Conservation (phyloP, 2,888 invertebrate species). For the Sympetrum striolatum region DNA sequence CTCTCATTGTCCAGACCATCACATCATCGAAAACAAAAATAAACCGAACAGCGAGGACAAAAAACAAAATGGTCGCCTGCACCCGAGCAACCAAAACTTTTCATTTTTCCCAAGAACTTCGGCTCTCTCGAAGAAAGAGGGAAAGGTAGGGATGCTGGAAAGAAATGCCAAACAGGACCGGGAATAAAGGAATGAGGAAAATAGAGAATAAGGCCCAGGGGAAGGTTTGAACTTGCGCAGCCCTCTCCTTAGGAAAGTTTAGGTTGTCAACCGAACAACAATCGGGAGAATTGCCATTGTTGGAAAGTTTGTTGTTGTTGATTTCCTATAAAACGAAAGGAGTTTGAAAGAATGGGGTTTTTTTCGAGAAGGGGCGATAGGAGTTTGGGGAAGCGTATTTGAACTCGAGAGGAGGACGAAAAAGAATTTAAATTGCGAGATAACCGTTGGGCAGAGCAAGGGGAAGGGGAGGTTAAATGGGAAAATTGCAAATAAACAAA, state of each 20-base stretch:
- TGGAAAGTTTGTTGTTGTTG: conserved; percentile 31
- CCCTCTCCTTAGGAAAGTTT: neutral
- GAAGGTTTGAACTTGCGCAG: neutral
- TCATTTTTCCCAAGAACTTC: neutral
- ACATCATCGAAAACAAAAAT: neutral
- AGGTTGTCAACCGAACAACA: conserved; percentile 9
- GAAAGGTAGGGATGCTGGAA: neutral
- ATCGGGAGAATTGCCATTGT: conserved; percentile 33
- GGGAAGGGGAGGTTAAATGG: neutral
- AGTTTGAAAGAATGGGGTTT: conserved; percentile 5
- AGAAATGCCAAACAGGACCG: neutral
- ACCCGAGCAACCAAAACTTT: neutral
- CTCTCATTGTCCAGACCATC: neutral
- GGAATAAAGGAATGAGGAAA: neutral
- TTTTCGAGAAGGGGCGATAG: neutral
- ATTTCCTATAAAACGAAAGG: conserved; percentile 14
- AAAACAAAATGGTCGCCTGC: neutral
- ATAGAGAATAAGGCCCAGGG: neutral
- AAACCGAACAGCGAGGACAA: neutral
- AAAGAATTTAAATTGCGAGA: neutral
- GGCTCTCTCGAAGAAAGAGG: neutral
- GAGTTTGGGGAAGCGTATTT: neutral
- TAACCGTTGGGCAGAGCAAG: neutral
- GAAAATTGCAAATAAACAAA: neutral
- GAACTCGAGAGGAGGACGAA: neutral